These are phyloP conservation scores for Melolontha melolontha DNA, from an alignment of 2,888 invertebrate species.

Conservation along the genomic window DNA sequence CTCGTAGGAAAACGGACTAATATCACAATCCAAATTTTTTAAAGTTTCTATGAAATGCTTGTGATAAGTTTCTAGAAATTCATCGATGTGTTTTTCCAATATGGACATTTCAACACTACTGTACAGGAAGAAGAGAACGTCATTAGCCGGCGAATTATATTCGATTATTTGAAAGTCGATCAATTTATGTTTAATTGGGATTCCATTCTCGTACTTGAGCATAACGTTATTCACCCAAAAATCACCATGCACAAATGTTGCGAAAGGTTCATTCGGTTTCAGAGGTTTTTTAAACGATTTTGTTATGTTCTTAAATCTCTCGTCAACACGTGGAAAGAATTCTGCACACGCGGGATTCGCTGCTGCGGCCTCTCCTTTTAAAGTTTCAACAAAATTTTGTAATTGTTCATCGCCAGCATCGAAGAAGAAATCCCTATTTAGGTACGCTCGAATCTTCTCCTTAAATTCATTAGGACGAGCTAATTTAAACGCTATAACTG, in stretches of 20 bases:
- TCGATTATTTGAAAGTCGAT: constrained; percentile 71
- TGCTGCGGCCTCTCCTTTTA: constrained; percentile 2
- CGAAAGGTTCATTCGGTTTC: constrained; percentile 63
- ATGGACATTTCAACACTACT: constrained; percentile 65
- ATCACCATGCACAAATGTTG: constrained; percentile 69
- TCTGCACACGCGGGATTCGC: constrained; percentile 23
- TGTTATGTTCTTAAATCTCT: constrained; percentile 10
- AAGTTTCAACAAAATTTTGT: constrained; percentile 19
- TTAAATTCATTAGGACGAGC: constrained; percentile 63
- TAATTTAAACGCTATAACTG: constrained; percentile 68
- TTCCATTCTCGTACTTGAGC: constrained; percentile 61
- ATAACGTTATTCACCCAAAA: constrained; percentile 73
- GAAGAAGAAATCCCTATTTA: constrained; percentile 45
- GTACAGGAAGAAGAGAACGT: constrained; percentile 69
- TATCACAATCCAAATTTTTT: constrained; percentile 53
- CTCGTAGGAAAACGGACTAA: constrained; percentile 60
- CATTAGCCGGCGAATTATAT: constrained; percentile 67
- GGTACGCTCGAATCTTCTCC: constrained; percentile 59
- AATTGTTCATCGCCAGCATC: constrained; percentile 42
- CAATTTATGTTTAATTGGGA: constrained; percentile 61
- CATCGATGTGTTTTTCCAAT: constrained; percentile 62
- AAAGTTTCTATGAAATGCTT: constrained; percentile 55
- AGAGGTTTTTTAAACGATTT: not conserved
- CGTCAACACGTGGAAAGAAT: constrained; percentile 10
- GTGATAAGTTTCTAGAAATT: constrained; percentile 67